These are phyloP conservation scores for Hoplostethus mediterraneus DNA, from an alignment of 2,797 vertebrate genomes.

Conservation along the genomic window DNA sequence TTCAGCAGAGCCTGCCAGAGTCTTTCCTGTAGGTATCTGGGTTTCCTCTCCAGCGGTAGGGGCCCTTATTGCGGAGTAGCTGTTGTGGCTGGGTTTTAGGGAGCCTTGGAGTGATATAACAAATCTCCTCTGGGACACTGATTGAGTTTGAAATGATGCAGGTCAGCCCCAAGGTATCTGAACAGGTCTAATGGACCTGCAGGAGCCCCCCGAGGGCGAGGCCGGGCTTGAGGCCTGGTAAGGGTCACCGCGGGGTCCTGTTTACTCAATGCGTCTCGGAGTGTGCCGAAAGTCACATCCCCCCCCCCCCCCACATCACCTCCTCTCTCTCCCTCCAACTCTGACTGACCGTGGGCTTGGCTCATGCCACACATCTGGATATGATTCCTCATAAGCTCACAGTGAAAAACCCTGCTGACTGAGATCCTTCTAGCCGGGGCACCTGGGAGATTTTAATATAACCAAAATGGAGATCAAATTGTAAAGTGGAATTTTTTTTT, in stretches of 20 bases:
- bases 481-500: constrained; percentile 55
- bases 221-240: constrained; percentile 32
- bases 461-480: constrained; percentile 61
- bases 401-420: constrained; percentile 45
- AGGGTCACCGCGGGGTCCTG: constrained; percentile 78
- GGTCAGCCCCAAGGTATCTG: constrained; percentile 73
- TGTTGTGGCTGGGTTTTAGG: constrained; percentile 29
- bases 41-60: constrained; percentile 46
- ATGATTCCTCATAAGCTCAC: constrained; percentile 62
- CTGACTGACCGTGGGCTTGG: constrained; percentile 62
- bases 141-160: constrained; percentile 84
- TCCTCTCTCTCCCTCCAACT: constrained; percentile 45
- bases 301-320: constrained; percentile 38
- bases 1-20: constrained; percentile 52
- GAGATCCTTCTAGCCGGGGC: constrained; percentile 56
- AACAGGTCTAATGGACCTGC: constrained; percentile 78
- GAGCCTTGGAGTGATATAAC: constrained; percentile 38
- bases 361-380: constrained; percentile 82
- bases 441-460: constrained; percentile 56
- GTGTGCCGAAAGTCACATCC: constrained; percentile 75
- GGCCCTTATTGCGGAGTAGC: constrained; percentile 49
- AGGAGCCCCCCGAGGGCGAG: constrained; percentile 58
- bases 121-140: constrained; percentile 69
- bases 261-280: constrained; percentile 79
- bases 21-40: constrained; percentile 59